Evolutionary conservation across 2,113 vertebrate genomes (phyloP).

Genomic region (Limnothrissa miodon): DNA sequence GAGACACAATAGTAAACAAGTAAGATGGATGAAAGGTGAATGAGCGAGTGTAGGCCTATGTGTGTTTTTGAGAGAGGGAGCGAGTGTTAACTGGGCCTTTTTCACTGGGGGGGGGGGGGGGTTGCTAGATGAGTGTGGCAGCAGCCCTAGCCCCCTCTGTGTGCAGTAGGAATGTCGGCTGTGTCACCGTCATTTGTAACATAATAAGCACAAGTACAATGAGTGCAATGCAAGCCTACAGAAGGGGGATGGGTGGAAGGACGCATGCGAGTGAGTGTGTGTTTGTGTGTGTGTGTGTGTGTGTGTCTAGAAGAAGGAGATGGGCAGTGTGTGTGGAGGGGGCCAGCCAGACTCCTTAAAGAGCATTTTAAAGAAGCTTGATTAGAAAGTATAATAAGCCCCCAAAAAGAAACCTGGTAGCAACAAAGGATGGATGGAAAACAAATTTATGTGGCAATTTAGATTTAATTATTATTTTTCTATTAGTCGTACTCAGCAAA

Average conservation of each 20-base stretch:
- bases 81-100: conserved; percentile 61
- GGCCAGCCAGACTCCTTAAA: conserved; percentile 83
- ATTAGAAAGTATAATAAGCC: conserved; percentile 93
- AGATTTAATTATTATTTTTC: conserved; percentile 95
- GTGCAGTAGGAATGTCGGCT: conserved; percentile 93
- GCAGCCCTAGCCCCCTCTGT: conserved; percentile 82
- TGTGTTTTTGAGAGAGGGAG: conserved; percentile 22
- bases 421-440: conserved; percentile 85
- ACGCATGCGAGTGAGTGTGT: conserved; percentile 34
- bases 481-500: conserved; percentile 72
- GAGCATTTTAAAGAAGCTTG: conserved; percentile 79
- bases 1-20: neutral
- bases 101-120: conserved; percentile 83
- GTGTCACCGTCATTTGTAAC: conserved; percentile 99
- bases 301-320: conserved; percentile 15
- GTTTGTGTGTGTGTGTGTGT: conserved; percentile 17
- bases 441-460: conserved; percentile 89
- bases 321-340: conserved; percentile 52
- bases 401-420: conserved; percentile 78
- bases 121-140: conserved; percentile 83
- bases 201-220: conserved; percentile 99
- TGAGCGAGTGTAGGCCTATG: neutral
- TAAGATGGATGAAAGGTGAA: neutral
- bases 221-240: conserved; percentile 88
- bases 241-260: conserved; percentile 77